These are phyloP conservation scores for Mola mola DNA, from an alignment of 2,113 vertebrate species.

Conservation along the genomic window DNA sequence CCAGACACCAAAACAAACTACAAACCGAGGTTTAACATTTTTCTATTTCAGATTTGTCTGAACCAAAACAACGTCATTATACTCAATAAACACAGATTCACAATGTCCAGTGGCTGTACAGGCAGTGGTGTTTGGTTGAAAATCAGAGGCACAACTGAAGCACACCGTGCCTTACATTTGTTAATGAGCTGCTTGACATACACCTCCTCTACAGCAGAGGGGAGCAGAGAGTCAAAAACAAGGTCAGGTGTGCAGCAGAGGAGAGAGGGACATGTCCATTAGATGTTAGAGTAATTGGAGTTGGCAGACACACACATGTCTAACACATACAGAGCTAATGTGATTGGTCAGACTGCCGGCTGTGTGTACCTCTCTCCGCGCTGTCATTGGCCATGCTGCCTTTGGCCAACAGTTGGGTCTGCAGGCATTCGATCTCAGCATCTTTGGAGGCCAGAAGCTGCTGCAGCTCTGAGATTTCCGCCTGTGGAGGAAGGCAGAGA, in stretches of 20 bases:
- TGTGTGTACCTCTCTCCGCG: constrained; percentile 87
- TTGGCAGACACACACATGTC: constrained; percentile 29
- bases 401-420: constrained; percentile 87
- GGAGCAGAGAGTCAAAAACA: constrained; percentile 60
- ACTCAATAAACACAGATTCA: neutral
- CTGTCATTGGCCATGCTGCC: constrained; percentile 80
- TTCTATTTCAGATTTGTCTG: too few relatives aligned
- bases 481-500: constrained; percentile 75
- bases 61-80: too few relatives aligned
- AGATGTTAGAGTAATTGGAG: constrained; percentile 38
- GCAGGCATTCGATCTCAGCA: constrained; percentile 91
- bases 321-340: constrained; percentile 4
- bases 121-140: constrained; percentile 22
- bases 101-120: neutral
- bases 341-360: constrained; percentile 12
- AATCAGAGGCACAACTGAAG: constrained; percentile 6
- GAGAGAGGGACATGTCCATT: constrained; percentile 51
- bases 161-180: constrained; percentile 86
- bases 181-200: constrained; percentile 91
- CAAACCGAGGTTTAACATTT: neutral
- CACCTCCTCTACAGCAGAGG: constrained; percentile 86
- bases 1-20: neutral
- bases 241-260: constrained; percentile 29
- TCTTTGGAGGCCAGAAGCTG: constrained; percentile 91
- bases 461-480: constrained; percentile 92